Percentiles rank a stretch among this genome's conserved stretches.
Evolutionary conservation across 1,140 invertebrate species (phyloP).

Genomic region (Brachionus paranguensis): DNA sequence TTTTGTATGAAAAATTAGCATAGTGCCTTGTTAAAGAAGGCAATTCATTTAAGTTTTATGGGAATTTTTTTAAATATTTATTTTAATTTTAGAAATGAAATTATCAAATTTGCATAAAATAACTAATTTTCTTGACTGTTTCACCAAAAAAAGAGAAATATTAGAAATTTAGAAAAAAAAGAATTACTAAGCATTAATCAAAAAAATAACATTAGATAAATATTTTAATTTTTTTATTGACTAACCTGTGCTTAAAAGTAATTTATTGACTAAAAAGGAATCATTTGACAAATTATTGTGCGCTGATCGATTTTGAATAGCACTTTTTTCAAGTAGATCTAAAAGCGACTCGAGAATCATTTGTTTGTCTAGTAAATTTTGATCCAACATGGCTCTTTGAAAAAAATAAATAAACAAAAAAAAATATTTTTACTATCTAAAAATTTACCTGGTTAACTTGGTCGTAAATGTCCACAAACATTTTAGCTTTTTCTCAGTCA

Average conservation of each 20-base stretch:
- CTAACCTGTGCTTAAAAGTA: neutral
- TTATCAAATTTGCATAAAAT: no score
- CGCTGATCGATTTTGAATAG: neutral
- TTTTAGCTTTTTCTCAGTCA: constrained; percentile 23
- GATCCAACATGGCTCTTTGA: constrained; percentile 31
- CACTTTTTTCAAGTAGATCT: constrained; percentile 26
- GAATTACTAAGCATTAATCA: neutral
- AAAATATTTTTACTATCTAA: neutral
- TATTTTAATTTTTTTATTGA: neutral
- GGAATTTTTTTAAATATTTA: no score
- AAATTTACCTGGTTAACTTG: neutral
- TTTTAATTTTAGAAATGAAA: no score
- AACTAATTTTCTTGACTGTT: no score
- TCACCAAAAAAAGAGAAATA: no score
- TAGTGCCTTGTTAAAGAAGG: no score
- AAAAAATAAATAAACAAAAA: neutral
- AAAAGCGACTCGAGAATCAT: constrained; percentile 9
- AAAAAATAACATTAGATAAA: neutral
- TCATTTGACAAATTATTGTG: neutral
- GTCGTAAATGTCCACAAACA: constrained; percentile 7
- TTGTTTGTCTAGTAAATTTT: constrained; percentile 39
- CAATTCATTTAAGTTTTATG: no score
- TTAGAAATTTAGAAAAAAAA: no score
- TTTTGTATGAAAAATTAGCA: no score
- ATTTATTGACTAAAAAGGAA: neutral